These are phyloP conservation scores for Monodelphis domestica DNA, from an alignment of 2,797 vertebrate species.

Conservation along the genomic window DNA sequence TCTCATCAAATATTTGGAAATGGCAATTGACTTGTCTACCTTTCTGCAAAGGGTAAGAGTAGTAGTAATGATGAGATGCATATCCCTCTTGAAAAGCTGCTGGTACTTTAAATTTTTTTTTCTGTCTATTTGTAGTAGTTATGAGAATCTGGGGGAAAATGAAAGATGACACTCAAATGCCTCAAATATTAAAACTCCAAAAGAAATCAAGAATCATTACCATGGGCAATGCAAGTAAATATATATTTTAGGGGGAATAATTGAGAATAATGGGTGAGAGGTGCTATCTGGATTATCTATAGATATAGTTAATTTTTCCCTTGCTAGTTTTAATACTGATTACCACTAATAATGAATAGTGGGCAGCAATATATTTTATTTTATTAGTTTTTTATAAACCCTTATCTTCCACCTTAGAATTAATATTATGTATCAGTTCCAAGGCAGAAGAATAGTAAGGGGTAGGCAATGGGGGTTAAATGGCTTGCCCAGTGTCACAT, in stretches of 20 bases:
- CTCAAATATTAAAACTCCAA: slow-evolving; percentile 30
- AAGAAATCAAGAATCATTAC: neutral
- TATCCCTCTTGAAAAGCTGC: slow-evolving; percentile 52
- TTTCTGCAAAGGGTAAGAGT: neutral
- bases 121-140: slow-evolving; percentile 45
- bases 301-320: slow-evolving; percentile 26
- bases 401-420: too few species aligned
- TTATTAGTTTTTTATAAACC: too few species aligned
- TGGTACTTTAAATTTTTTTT: slow-evolving; percentile 48
- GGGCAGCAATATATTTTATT: too few species aligned
- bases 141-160: slow-evolving; percentile 62
- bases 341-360: slow-evolving; percentile 39
- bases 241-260: slow-evolving; percentile 59
- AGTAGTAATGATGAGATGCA: neutral
- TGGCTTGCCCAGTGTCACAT: too few species aligned
- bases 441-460: too few species aligned
- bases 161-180: slow-evolving; percentile 66
- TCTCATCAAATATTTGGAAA: neutral
- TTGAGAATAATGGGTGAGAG: slow-evolving; percentile 44
- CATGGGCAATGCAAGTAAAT: slow-evolving; percentile 53
- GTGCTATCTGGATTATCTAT: neutral
- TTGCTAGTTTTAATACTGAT: slow-evolving; percentile 26
- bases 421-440: too few species aligned
- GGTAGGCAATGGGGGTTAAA: too few species aligned
- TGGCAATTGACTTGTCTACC: neutral